Conservation (phyloP, 2,797 vertebrate genomes). For the Synaphobranchus kaupii region DNA sequence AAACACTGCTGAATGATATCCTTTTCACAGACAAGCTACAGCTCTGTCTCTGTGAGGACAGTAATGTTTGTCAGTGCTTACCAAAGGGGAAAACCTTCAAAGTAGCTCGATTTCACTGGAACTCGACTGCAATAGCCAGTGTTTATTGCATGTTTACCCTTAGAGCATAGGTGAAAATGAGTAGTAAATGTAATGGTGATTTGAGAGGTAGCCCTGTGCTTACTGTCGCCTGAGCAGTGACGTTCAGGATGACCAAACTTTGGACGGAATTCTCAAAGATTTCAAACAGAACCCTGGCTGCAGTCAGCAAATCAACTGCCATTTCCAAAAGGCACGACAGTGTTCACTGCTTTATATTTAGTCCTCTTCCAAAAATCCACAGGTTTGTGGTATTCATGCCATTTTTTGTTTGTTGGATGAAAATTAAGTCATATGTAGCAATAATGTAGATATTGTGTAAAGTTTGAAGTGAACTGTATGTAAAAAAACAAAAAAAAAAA, state of each 20-base stretch:
- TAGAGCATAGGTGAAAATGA: neutral
- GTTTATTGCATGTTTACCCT: neutral
- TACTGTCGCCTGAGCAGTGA: neutral
- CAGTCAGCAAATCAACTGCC: neutral
- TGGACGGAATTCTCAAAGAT: neutral
- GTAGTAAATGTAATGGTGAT: neutral
- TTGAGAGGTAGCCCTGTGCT: neutral
- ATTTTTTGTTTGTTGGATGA: constrained; percentile 20
- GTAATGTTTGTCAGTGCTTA: neutral
- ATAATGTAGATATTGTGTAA: constrained; percentile 39
- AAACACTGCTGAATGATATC: neutral
- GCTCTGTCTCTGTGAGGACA: neutral
- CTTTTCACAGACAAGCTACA: neutral
- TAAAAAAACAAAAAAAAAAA: constrained; percentile 31
- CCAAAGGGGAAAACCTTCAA: neutral
- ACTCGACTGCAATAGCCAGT: neutral
- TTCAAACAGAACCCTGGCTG: neutral
- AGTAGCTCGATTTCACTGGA: neutral
- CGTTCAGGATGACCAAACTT: neutral
- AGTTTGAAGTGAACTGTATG: constrained; percentile 34
- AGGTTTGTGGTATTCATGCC: constrained; percentile 24
- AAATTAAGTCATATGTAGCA: constrained; percentile 38
- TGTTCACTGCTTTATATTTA: constrained; percentile 8
- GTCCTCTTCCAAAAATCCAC: neutral
- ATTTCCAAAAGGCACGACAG: neutral